Conservation (phyloP, 2,797 vertebrate genomes). For the Phoeniculus purpureus region DNA sequence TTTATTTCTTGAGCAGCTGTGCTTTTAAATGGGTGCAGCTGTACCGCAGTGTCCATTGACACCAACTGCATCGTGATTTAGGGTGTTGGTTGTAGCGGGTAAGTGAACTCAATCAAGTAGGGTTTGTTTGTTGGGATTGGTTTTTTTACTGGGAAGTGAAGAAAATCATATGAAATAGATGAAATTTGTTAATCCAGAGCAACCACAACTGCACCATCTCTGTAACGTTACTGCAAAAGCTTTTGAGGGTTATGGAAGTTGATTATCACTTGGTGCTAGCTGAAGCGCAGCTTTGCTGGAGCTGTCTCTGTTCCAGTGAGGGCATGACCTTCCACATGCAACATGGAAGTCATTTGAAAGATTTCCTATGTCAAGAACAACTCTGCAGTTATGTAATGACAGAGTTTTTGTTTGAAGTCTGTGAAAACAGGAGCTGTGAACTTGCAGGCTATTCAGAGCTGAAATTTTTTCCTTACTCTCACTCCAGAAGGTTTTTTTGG, state of each 20-base stretch:
- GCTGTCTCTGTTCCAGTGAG: neutral
- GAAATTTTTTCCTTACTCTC: constrained; percentile 21
- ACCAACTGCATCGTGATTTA: constrained; percentile 64
- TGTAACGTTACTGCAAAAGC: neutral
- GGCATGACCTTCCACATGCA: constrained; percentile 37
- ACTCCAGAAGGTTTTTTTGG: constrained; percentile 10
- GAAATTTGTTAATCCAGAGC: neutral
- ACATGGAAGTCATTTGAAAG: constrained; percentile 22
- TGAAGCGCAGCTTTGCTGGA: neutral
- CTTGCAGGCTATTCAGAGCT: constrained; percentile 4
- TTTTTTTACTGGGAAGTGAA: constrained; percentile 26
- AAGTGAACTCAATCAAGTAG: constrained; percentile 23
- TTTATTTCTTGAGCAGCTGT: constrained; percentile 69
- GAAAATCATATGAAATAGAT: constrained; percentile 5
- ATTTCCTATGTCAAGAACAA: constrained; percentile 16
- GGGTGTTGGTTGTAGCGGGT: constrained; percentile 33
- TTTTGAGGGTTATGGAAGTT: neutral
- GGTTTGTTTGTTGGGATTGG: no score
- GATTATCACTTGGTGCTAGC: neutral
- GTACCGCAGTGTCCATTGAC: constrained; percentile 63
- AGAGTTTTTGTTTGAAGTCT: neutral
- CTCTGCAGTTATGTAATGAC: neutral
- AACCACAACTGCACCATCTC: neutral
- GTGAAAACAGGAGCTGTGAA: constrained; percentile 60
- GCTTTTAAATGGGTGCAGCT: constrained; percentile 72